These are phyloP conservation scores for Drosophila nannoptera DNA, from an alignment of 1,140 invertebrate genomes.

Conservation along the genomic window DNA sequence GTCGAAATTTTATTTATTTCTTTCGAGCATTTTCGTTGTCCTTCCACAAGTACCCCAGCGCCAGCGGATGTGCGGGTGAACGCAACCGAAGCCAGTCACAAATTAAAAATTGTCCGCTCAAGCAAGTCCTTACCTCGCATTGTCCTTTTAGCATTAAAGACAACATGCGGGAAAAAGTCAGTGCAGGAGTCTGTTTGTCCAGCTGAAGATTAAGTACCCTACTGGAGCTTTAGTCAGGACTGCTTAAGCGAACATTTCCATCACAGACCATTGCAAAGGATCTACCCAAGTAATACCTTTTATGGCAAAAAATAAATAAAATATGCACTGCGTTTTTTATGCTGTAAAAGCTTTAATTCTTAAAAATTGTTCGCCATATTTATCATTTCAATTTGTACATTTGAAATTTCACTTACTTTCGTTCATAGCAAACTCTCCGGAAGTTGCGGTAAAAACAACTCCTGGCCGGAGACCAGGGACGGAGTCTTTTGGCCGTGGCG, in stretches of 20 bases:
- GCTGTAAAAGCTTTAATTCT: too few species aligned
- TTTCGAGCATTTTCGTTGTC: constrained; percentile 41
- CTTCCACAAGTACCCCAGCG: not conserved
- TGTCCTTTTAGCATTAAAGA: constrained; percentile 31
- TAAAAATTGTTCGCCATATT: too few species aligned
- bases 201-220: not conserved
- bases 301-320: too few species aligned
- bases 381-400: too few species aligned
- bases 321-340: too few species aligned
- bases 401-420: too few species aligned
- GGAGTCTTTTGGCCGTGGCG: constrained; percentile 59
- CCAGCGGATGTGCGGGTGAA: constrained; percentile 9
- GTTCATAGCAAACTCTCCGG: constrained; percentile 2
- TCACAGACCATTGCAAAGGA: too few species aligned
- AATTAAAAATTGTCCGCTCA: constrained; percentile 74
- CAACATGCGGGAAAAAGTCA: constrained; percentile 14
- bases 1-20: constrained; percentile 70
- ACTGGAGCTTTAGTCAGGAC: not conserved
- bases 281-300: too few species aligned
- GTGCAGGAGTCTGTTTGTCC: not conserved
- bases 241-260: too few species aligned
- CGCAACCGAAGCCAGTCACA: constrained; percentile 54
- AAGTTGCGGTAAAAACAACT: constrained; percentile 17
- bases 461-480: constrained; percentile 19
- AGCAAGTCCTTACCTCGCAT: constrained; percentile 50